phyloP scores from a whole-genome alignment of 1,140 invertebrate genomes.

The Diuraphis noxia region DNA sequence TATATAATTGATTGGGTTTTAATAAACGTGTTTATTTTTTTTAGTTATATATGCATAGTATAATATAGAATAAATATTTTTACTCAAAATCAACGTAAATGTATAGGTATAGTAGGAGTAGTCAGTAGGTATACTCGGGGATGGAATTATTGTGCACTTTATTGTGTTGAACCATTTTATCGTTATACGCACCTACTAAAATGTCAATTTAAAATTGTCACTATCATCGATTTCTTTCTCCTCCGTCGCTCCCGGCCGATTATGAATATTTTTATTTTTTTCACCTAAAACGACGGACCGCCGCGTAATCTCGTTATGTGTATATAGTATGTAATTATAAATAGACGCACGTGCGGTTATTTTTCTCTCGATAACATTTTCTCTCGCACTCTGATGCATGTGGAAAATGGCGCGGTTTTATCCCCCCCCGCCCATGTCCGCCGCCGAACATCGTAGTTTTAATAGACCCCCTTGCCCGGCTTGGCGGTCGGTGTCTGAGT shows the following conservation, averaged over 20 bases:
- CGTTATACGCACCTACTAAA: background rate
- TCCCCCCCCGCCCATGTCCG: background rate
- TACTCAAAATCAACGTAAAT: background rate
- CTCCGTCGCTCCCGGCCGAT: background rate
- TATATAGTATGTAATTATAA: slow-evolving; percentile 25
- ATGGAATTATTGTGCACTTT: background rate
- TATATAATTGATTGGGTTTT: background rate
- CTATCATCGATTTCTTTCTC: background rate
- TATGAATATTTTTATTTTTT: background rate
- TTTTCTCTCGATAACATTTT: background rate
- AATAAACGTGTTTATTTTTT: background rate
- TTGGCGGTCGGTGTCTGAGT: background rate
- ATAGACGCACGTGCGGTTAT: slow-evolving; percentile 42
- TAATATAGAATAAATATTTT: background rate
- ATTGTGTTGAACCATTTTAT: background rate
- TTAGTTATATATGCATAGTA: background rate
- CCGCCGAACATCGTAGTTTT: background rate
- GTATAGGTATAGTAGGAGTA: too few species aligned
- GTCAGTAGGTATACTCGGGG: background rate
- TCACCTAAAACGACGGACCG: background rate
- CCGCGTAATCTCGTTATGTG: background rate
- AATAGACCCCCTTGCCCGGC: background rate
- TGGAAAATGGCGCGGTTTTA: slow-evolving; percentile 28
- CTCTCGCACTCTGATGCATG: background rate
- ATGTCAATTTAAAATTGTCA: background rate